Percentiles rank a stretch among this genome's conserved stretches.
Conservation (phyloP, 1,140 invertebrate species). For the Cotesia chilonis region DNA sequence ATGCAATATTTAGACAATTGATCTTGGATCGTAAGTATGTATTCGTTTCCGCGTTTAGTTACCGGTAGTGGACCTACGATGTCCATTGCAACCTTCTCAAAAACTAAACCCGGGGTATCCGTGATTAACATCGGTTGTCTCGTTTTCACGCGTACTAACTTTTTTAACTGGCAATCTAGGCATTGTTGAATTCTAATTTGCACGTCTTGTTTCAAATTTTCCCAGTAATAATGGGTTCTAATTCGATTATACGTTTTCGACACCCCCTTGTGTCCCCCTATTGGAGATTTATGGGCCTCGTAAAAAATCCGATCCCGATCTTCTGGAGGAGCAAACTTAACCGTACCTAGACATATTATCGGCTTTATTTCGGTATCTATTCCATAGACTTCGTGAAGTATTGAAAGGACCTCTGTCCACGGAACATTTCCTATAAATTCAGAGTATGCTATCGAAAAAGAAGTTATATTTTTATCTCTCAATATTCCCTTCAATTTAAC, state of each 20-base stretch:
- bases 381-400: background rate
- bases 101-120: too few species aligned
- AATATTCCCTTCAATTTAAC: background rate
- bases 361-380: background rate
- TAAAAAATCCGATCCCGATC: background rate
- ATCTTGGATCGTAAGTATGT: too few species aligned
- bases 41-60: too few species aligned
- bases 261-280: background rate
- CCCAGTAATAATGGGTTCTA: background rate
- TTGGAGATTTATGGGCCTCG: background rate
- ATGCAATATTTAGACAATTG: too few species aligned
- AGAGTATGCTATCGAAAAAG: background rate
- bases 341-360: slow-evolving; percentile 3
- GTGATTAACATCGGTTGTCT: too few species aligned
- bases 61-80: too few species aligned
- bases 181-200: too few species aligned
- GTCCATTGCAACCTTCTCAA: too few species aligned
- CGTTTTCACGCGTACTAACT: too few species aligned
- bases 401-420: background rate
- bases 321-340: background rate
- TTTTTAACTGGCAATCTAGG: too few species aligned
- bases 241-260: slow-evolving; percentile 1
- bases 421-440: slow-evolving; percentile 1
- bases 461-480: background rate
- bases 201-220: too few species aligned